These are phyloP conservation scores for Perithous albicinctus DNA, from an alignment of 2,888 invertebrate species.

Conservation along the genomic window DNA sequence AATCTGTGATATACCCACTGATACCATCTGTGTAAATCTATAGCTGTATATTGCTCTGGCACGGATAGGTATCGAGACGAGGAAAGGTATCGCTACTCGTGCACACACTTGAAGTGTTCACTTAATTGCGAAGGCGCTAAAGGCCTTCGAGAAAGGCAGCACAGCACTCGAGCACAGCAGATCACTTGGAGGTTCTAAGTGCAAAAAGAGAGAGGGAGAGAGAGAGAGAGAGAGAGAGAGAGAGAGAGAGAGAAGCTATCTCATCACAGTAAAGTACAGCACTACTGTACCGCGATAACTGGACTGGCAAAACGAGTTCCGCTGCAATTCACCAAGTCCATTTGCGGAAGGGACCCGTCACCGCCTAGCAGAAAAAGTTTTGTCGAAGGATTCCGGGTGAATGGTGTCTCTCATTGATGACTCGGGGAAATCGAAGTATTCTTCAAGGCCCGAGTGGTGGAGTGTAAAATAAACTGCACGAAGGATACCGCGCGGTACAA, in stretches of 20 bases:
- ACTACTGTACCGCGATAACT: neutral
- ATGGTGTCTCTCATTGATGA: constrained; percentile 74
- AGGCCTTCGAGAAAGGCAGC: constrained; percentile 71
- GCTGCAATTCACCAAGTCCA: constrained; percentile 59
- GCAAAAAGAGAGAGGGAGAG: neutral
- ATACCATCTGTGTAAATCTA: constrained; percentile 29
- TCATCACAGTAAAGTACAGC: neutral
- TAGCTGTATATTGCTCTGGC: constrained; percentile 9
- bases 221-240: neutral
- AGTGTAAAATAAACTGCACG: constrained; percentile 76
- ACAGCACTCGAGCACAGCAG: neutral
- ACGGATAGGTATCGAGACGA: constrained; percentile 65
- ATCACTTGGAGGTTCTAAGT: constrained; percentile 22
- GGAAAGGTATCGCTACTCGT: constrained; percentile 69
- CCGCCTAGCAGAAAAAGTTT: constrained; percentile 68
- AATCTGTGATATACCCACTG: constrained; percentile 13
- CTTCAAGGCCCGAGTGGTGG: constrained; percentile 68
- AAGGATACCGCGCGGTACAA: constrained; percentile 38
- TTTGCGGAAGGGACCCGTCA: constrained; percentile 21
- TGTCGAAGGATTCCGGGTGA: constrained; percentile 62
- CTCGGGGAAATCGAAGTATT: constrained; percentile 69
- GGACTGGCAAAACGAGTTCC: constrained; percentile 67
- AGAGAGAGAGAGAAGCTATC: neutral
- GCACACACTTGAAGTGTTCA: constrained; percentile 72
- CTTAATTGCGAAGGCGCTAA: constrained; percentile 80